Conservation (phyloP, 2,113 vertebrate genomes). For the Entelurus aequoreus region DNA sequence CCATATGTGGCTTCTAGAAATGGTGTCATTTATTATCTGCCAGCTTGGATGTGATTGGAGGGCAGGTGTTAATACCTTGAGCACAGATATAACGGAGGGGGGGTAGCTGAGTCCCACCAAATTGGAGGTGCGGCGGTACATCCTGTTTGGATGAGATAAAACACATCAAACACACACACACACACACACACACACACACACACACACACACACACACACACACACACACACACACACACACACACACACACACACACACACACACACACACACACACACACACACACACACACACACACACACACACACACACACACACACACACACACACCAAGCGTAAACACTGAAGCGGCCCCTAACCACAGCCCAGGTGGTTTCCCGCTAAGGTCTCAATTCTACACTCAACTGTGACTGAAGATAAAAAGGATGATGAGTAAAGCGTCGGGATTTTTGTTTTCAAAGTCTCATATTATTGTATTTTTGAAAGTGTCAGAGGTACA, state of each 20-base stretch:
- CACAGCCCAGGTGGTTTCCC: constrained; percentile 27
- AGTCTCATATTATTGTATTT: too few species aligned
- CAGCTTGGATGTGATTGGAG: constrained; percentile 19
- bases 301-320: neutral
- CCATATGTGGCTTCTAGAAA: neutral
- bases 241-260: constrained; percentile 2
- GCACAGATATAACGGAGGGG: constrained; percentile 85
- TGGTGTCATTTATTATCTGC: constrained; percentile 10
- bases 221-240: constrained; percentile 18
- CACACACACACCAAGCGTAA: constrained; percentile 22
- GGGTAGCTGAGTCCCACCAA: constrained; percentile 98
- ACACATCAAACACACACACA: constrained; percentile 43
- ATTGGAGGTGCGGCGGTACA: constrained; percentile 96
- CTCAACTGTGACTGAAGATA: too few species aligned
- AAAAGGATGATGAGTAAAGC: too few species aligned
- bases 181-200: neutral
- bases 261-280: neutral
- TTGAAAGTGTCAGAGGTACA: too few species aligned
- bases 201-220: constrained; percentile 3
- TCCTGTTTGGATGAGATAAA: constrained; percentile 79
- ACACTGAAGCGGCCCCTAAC: constrained; percentile 21
- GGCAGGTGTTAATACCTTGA: constrained; percentile 81
- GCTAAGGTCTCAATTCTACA: constrained; percentile 23
- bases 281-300: constrained; percentile 2
- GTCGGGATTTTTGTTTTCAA: too few species aligned